Conservation (phyloP, 2,888 invertebrate species). For the Hoplodrina ambigua region DNA sequence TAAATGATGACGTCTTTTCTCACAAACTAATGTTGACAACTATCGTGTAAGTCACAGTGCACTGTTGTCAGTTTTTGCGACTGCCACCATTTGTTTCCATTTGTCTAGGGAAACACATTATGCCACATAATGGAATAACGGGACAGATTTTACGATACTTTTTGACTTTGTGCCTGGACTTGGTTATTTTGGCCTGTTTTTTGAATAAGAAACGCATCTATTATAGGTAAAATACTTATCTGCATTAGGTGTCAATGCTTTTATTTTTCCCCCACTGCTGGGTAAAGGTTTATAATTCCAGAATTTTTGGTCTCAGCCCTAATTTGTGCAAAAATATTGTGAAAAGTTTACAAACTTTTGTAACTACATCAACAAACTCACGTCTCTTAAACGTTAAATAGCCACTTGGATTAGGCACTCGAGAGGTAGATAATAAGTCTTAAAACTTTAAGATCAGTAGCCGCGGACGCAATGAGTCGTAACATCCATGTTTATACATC, state of each 20-base stretch:
- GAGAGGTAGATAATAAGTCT: slow-evolving; percentile 16
- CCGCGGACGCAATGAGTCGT: slow-evolving; percentile 35
- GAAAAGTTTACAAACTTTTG: neutral
- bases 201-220: neutral
- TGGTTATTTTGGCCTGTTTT: neutral
- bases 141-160: slow-evolving; percentile 30
- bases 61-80: slow-evolving; percentile 38
- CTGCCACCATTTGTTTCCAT: slow-evolving; percentile 40
- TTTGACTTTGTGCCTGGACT: neutral
- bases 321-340: neutral
- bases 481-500: slow-evolving; percentile 45
- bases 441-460: slow-evolving; percentile 38
- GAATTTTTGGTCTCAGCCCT: too few relatives aligned
- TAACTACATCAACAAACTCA: neutral
- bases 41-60: slow-evolving; percentile 30
- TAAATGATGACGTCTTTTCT: slow-evolving; percentile 31
- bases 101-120: slow-evolving; percentile 44
- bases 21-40: slow-evolving; percentile 26
- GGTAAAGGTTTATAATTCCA: too few relatives aligned
- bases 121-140: slow-evolving; percentile 37
- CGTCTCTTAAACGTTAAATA: neutral
- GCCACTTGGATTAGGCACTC: slow-evolving; percentile 22
- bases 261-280: too few relatives aligned
- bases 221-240: neutral
- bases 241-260: too few relatives aligned